Evolutionary conservation across 1,140 invertebrate species (phyloP).

Genomic region (Harlomillsia oculata): DNA sequence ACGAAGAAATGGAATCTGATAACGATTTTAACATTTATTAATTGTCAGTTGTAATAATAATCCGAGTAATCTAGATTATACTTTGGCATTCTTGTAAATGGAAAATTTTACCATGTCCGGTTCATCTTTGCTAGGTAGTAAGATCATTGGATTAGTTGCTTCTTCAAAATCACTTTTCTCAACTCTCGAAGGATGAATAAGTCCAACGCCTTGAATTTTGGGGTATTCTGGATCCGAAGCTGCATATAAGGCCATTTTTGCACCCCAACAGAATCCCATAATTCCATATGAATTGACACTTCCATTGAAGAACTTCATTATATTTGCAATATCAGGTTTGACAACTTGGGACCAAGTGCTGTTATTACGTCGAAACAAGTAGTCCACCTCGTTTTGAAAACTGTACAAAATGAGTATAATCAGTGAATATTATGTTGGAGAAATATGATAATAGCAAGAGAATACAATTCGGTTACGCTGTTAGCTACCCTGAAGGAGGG

Average conservation of each 20-base stretch:
- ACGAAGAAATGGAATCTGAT: constrained; percentile 21
- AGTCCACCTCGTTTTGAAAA: constrained; percentile 1
- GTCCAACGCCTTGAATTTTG: constrained; percentile 22
- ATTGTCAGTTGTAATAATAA: no score
- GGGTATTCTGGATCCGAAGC: constrained; percentile 2
- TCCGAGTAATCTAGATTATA: neutral
- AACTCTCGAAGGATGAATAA: constrained; percentile 26
- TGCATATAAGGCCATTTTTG: constrained; percentile 21
- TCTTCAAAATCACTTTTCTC: constrained; percentile 12
- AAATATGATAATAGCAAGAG: neutral
- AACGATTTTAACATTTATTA: neutral
- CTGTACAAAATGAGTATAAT: neutral
- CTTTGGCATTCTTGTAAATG: neutral
- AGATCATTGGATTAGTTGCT: constrained; percentile 20
- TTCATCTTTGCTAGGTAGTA: constrained; percentile 23
- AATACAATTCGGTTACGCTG: neutral
- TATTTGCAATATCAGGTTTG: constrained; percentile 16
- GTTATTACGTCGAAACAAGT: constrained; percentile 1
- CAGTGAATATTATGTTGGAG: neutral
- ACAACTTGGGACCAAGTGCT: constrained; percentile 13
- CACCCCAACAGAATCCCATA: constrained; percentile 35
- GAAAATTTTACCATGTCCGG: constrained; percentile 25
- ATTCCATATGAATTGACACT: constrained; percentile 22
- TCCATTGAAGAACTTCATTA: constrained; percentile 24
- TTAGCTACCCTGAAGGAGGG: constrained; percentile 15